Percentiles rank a stretch among this genome's conserved stretches.
These are phyloP conservation scores for Gerris lacustris DNA, from an alignment of 2,888 invertebrate species.

Conservation along the genomic window DNA sequence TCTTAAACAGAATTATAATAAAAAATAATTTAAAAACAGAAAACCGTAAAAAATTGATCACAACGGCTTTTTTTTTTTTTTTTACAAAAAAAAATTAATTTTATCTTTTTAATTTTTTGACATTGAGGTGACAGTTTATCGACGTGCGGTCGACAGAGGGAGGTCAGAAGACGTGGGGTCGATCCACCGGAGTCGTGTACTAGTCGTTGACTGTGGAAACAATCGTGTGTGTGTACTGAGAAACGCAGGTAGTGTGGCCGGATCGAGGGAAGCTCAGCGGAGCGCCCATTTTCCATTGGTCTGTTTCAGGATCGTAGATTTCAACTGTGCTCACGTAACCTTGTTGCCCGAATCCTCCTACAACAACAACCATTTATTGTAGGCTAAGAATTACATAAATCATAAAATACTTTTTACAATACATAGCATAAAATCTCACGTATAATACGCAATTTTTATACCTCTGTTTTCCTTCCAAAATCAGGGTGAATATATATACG, in stretches of 20 bases:
- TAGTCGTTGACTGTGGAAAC: not conserved
- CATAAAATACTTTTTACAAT: conserved; percentile 1
- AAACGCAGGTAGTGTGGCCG: conserved; percentile 84
- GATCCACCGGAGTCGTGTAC: not conserved
- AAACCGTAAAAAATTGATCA: too few species aligned
- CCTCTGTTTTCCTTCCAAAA: too few species aligned
- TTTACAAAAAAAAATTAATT: too few species aligned
- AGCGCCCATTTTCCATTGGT: conserved; percentile 64
- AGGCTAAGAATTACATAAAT: not conserved
- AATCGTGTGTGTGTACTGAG: conserved; percentile 45
- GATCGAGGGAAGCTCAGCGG: conserved; percentile 74
- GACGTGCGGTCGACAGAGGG: too few species aligned
- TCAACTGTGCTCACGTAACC: conserved; percentile 76
- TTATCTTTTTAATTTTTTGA: too few species aligned
- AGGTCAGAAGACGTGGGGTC: too few species aligned
- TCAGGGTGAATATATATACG: too few species aligned
- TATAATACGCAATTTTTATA: not conserved
- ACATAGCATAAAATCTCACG: conserved; percentile 16
- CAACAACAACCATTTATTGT: conserved; percentile 29
- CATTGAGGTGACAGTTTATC: too few species aligned
- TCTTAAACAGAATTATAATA: too few species aligned
- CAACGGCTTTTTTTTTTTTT: too few species aligned
- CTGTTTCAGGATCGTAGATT: conserved; percentile 65
- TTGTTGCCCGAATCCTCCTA: conserved; percentile 81
- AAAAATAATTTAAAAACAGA: too few species aligned